phyloP scores from a whole-genome alignment of 2,888 invertebrate species.

The Arenicola marina region DNA sequence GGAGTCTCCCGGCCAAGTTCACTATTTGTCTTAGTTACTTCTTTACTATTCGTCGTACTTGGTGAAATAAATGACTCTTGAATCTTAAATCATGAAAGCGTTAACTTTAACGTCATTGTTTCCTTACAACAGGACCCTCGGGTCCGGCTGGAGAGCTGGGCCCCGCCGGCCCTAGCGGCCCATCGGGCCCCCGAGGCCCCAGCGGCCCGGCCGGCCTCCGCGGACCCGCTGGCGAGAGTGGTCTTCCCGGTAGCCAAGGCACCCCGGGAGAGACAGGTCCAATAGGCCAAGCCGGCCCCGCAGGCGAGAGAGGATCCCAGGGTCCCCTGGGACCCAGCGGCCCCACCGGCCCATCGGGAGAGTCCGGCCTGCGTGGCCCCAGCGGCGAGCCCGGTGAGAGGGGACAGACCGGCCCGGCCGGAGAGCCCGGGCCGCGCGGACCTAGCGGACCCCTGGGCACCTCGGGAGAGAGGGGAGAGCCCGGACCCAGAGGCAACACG shows the following conservation, averaged over 20 bases:
- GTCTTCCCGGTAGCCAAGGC: neutral
- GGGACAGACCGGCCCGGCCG: slow-evolving; percentile 11
- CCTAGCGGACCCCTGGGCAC: slow-evolving; percentile 15
- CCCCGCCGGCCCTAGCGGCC: slow-evolving; percentile 9
- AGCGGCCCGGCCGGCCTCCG: slow-evolving; percentile 8
- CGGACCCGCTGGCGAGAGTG: slow-evolving; percentile 9
- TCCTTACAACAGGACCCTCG: slow-evolving; percentile 3
- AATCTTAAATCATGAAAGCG: too few relatives aligned
- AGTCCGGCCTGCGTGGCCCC: slow-evolving; percentile 7
- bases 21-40: too few relatives aligned
- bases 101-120: too few relatives aligned
- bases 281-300: neutral
- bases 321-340: slow-evolving; percentile 10
- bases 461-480: slow-evolving; percentile 12
- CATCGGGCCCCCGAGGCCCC: slow-evolving; percentile 12
- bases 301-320: neutral
- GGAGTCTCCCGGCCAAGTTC: too few relatives aligned
- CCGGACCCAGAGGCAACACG: slow-evolving; percentile 14
- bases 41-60: too few relatives aligned
- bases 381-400: neutral
- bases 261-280: neutral
- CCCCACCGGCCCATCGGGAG: slow-evolving; percentile 15
- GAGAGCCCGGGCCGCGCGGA: slow-evolving; percentile 16
- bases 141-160: slow-evolving; percentile 16
- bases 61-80: too few relatives aligned